These are phyloP conservation scores for Bolborhynchus lineola DNA, from an alignment of 2,113 vertebrate genomes.

Conservation along the genomic window DNA sequence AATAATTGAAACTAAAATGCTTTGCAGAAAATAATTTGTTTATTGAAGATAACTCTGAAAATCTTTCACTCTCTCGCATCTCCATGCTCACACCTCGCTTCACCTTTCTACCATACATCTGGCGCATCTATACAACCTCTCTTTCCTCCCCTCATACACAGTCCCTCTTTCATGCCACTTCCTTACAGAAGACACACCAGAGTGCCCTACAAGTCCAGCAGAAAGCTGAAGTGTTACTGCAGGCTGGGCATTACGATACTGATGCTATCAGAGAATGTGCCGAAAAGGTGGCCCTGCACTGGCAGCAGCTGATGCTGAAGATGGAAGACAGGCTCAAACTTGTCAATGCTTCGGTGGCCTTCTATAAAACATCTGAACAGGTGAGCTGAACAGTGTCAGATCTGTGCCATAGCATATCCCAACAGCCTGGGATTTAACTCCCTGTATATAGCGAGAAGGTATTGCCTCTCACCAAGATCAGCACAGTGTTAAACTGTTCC, in stretches of 20 bases:
- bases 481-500: neutral
- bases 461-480: neutral
- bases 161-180: slow-evolving; percentile 98
- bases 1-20: slow-evolving; percentile 51
- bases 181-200: slow-evolving; percentile 98
- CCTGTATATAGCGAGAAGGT: rapidly evolving
- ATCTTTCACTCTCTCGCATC: slow-evolving; percentile 77
- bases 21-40: slow-evolving; percentile 44
- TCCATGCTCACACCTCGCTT: slow-evolving; percentile 74
- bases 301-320: slow-evolving; percentile 99
- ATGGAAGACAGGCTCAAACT: slow-evolving; percentile 98
- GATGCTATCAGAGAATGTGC: slow-evolving; percentile 93
- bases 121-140: slow-evolving; percentile 75
- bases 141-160: slow-evolving; percentile 79
- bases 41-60: slow-evolving; percentile 63
- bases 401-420: neutral
- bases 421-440: neutral
- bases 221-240: slow-evolving; percentile 92
- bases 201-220: slow-evolving; percentile 97
- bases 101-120: slow-evolving; percentile 76
- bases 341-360: slow-evolving; percentile 96
- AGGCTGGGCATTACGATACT: slow-evolving; percentile 92
- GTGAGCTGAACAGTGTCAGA: slow-evolving; percentile 63
- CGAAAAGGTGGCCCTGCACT: slow-evolving; percentile 94
- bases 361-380: slow-evolving; percentile 99